Conservation (phyloP, 2,888 invertebrate genomes). For the Nemoura dubitans region DNA sequence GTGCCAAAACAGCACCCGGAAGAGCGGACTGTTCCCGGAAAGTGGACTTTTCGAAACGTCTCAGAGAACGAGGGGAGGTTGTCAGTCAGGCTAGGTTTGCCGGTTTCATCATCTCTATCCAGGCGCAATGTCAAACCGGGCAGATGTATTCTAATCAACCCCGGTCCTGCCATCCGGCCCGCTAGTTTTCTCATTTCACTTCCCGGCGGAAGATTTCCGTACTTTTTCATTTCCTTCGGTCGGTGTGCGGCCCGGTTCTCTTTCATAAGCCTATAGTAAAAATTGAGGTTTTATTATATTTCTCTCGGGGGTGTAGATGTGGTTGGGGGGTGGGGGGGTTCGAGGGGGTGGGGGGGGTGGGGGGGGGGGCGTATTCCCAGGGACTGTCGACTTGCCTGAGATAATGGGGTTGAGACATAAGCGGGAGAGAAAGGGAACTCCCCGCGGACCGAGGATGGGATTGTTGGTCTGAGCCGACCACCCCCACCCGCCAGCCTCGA, state of each 20-base stretch:
- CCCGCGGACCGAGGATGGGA: slow-evolving; percentile 13
- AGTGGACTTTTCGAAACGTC: no score
- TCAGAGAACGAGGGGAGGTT: no score
- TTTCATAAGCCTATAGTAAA: slow-evolving; percentile 38
- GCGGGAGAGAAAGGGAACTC: slow-evolving; percentile 23
- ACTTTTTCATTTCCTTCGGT: slow-evolving; percentile 49
- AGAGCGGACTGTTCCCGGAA: no score
- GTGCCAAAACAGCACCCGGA: no score
- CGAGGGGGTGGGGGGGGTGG: not conserved
- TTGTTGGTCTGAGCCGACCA: slow-evolving; percentile 10
- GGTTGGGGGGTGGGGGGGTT: not conserved
- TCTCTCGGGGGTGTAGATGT: not conserved
- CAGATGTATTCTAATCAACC: not conserved
- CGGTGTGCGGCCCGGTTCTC: not conserved
- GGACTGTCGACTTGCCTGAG: slow-evolving; percentile 17
- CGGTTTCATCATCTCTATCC: no score
- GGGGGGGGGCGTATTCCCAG: not conserved
- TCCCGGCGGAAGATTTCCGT: slow-evolving; percentile 45
- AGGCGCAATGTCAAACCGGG: not conserved
- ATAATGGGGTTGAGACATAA: slow-evolving; percentile 37
- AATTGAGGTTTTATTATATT: slow-evolving; percentile 42
- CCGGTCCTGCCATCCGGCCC: not conserved
- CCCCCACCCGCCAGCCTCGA: not conserved
- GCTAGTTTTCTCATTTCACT: slow-evolving; percentile 47
- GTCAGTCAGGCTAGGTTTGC: no score